These are phyloP conservation scores for Charanyca ferruginea DNA, from an alignment of 2,888 invertebrate species.

Conservation along the genomic window DNA sequence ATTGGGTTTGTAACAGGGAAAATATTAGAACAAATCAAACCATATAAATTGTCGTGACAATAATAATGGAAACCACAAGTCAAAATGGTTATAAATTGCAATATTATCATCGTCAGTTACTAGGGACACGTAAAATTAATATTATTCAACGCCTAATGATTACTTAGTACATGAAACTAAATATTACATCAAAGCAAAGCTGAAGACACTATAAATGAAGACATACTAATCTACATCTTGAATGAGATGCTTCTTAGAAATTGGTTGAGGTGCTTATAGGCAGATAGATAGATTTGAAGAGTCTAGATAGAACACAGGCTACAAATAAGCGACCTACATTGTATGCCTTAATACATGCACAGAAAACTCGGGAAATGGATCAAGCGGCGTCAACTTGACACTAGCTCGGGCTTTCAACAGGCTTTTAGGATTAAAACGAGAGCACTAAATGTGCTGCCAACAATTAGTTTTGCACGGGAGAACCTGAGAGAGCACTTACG, in stretches of 20 bases:
- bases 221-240: not conserved
- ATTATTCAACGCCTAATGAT: not conserved
- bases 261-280: not conserved
- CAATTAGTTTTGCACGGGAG: constrained; percentile 42
- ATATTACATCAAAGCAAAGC: not conserved
- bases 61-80: not conserved
- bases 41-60: not conserved
- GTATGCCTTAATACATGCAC: constrained; percentile 8
- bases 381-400: constrained; percentile 63
- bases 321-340: constrained; percentile 44
- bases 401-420: constrained; percentile 52
- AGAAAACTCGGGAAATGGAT: constrained; percentile 59
- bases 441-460: constrained; percentile 54
- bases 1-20: constrained; percentile 7
- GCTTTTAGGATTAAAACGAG: constrained; percentile 66
- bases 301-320: not conserved
- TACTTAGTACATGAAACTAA: not conserved
- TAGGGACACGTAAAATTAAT: not conserved
- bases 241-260: not conserved
- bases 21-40: not conserved
- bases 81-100: too few species aligned
- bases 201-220: not conserved
- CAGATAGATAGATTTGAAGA: not conserved
- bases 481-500: constrained; percentile 34
- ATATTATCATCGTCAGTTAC: not conserved